Base-by-base conservation (phyloP, 2,113 vertebrate genomes). In the Pseudorectes ferrugineus region DNA sequence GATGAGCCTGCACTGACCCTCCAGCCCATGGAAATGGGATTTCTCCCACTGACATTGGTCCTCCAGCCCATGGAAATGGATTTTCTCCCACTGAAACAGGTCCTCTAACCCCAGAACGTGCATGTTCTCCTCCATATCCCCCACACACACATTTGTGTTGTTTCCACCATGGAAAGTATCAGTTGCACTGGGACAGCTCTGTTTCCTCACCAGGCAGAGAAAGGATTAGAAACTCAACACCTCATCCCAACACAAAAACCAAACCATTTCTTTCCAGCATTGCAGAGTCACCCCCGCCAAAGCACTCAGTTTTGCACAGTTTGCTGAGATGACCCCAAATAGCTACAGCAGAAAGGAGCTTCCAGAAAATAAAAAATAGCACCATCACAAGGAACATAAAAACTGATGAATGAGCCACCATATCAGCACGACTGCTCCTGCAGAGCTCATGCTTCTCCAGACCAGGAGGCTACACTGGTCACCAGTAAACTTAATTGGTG, bases 91-190 rank as follows among this genome's bases (percentile, higher is more conserved):
- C 4, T 5, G 26, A 33, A 49, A 67, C 17, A 22, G 12, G 19
- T 49, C 23, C 24, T 68, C 24, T 12, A 23, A 24, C 6, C 28
- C 72, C 51, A 40, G 35, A 36, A 52, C 51, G 31, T 5, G 11
- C 23, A 9, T 14, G 5, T 28, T 88, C 14, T 63, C 61, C 38
- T 75, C 68, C 48, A 6, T 7, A 66, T 20, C 24, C n/a, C n/a
- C 33, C 43, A 8, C 1, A 0, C 12, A 17, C 0, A 0, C 24
- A 15, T 35, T 31, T 42, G 12, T 57, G 20, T 68, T 20, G 7
- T 26, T 58, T 80, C 79, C 13, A 55, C 23, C n/a, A 11, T 3
- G 16, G 35, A 21, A 83, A 76, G 16, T 3, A 71, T 6, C 43
- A 6, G 28, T 1, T 52, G 22, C 33, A 63, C 26, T 2, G 7